Base-by-base conservation (phyloP, 2,797 vertebrate genomes). In the Danio albolineatus region DNA sequence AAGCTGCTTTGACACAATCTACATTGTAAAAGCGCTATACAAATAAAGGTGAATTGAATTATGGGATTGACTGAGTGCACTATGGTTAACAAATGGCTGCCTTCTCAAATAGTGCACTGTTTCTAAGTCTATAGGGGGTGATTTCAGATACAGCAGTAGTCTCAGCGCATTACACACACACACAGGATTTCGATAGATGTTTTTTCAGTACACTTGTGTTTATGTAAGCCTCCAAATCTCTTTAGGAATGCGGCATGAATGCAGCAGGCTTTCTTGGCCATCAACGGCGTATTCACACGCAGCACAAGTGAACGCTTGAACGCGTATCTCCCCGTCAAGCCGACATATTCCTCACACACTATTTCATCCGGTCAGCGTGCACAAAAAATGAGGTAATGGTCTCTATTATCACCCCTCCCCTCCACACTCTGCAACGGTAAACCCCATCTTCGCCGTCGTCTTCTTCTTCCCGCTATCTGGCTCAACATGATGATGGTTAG, bases 361-460 rank as follows among this genome's bases (percentile, higher is more conserved):
- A 82, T 86, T 86, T 76, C 78, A 76, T 53, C 74, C 86, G 77
- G 86, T 71, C 85, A 85, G 81, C 80, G 75, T 36, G 77, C 53
- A 46, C 73, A 64, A 28, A 85, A 90, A 84, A 91, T 73, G 73
- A 73, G 90, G 88, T 90, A 92, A 90, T 89, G 86, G 85, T 89
- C 88, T 89, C 60, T 84, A 85, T 90, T 91, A 91, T 93, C 86
- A 51, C 61, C 61, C 61, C 57, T 85, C 85, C 92, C 90, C 91
- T 94, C 90, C 71, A 82, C 66, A 92, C 90, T 91, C 87, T 84
- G 89, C 88, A 90, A 89, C 86, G 79, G 88, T 87, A 92, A 94
- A 91, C 89, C 89, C 88, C 87, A 87, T 87, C 91, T 91, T 92
- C 89, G 85, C 87, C n/a, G n/a, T n/a, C n/a, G n/a, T n/a, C n/a